Base-by-base conservation (phyloP, 2,797 vertebrate genomes). In the Philypnodon macrostomus region DNA sequence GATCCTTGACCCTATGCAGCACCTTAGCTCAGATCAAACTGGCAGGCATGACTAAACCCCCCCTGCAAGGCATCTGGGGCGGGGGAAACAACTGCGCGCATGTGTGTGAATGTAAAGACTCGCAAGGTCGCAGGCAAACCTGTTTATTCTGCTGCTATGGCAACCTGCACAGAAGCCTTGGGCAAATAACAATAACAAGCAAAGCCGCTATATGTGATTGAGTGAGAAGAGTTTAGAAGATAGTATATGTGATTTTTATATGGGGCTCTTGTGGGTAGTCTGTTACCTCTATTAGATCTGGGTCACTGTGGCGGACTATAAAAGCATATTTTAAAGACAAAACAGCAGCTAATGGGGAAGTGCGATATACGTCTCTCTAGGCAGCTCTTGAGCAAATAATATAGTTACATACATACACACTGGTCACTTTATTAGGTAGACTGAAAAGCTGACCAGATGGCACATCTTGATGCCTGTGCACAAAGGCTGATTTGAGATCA, bases 81-180 rank as follows among this genome's bases (percentile, higher is more conserved):
- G 58, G 50, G 50, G 54, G 38, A 66, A 42, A 47, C 35, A 69
- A 34, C 51, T 53, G 58, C 54, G 32, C 21, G 27, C 13, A 32
- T 39, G 37, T 53, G 47, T 38, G 45, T 34, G 56, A 55, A 17
- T 42, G 50, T 47, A 45, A 46, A 56, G 52, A 35, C 19, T 49
- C 4, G 14, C 31, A 63, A 66, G n/a, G n/a, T n/a, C n/a, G n/a
- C n/a, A n/a, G n/a, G n/a, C n/a, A 80, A 79, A 79, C 21, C 36
- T 79, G 72, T 86, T 84, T 85, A 80, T 74, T 42, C 76, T 81
- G 70, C 73, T 83, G 68, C 84, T 58, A 82, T 81, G 66, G 80
- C 61, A 84, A 85, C 80, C 38, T 21, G 17, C 31, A 48, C 73
- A 55, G 65, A 72, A 76, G 77, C 80, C 83, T 79, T 70, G 63